phyloP scores from a whole-genome alignment of 2,888 invertebrate species.

The Polyommatus icarus region DNA sequence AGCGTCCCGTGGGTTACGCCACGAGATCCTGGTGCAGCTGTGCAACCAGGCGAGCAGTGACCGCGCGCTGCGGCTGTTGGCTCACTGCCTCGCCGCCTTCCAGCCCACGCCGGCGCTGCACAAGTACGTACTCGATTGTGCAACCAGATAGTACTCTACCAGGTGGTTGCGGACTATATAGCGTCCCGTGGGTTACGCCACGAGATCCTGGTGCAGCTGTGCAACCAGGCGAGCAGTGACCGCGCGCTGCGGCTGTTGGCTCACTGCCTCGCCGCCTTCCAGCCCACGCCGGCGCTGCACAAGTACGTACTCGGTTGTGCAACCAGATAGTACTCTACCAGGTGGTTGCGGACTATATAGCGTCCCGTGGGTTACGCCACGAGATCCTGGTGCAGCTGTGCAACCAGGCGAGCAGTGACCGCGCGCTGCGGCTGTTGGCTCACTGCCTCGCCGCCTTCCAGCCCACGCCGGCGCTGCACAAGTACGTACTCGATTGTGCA shows the following conservation, averaged over 20 bases:
- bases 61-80: slow-evolving; percentile 93
- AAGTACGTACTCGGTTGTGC: slow-evolving; percentile 66
- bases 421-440: slow-evolving; percentile 94
- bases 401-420: slow-evolving; percentile 87
- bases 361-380: slow-evolving; percentile 92
- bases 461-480: slow-evolving; percentile 90
- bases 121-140: slow-evolving; percentile 69
- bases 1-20: slow-evolving; percentile 92
- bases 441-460: slow-evolving; percentile 95
- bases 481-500: slow-evolving; percentile 58
- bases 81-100: slow-evolving; percentile 94
- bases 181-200: slow-evolving; percentile 94
- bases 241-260: slow-evolving; percentile 95
- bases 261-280: slow-evolving; percentile 94
- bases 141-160: too few relatives aligned
- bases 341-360: slow-evolving; percentile 94
- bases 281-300: slow-evolving; percentile 91
- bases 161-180: slow-evolving; percentile 93
- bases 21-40: slow-evolving; percentile 94
- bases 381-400: slow-evolving; percentile 95
- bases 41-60: slow-evolving; percentile 90
- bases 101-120: slow-evolving; percentile 92
- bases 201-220: slow-evolving; percentile 94
- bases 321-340: too few relatives aligned
- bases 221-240: slow-evolving; percentile 88